These are phyloP conservation scores for Crotalus tigris DNA, from an alignment of 2,113 vertebrate genomes.

Conservation along the genomic window DNA sequence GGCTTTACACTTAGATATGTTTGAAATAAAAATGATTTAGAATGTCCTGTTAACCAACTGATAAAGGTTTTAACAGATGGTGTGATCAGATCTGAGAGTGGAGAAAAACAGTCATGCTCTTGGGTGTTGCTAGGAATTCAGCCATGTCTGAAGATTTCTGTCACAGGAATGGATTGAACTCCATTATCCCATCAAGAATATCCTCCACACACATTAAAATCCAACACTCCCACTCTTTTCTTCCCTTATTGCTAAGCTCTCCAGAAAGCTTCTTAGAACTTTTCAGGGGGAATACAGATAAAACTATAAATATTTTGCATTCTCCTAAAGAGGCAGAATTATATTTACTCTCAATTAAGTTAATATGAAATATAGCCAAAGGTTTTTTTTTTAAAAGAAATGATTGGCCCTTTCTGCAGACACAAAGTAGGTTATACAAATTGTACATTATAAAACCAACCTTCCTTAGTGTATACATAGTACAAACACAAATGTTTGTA, in stretches of 20 bases:
- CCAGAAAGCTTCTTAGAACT: neutral
- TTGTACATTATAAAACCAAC: neutral
- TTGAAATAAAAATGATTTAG: neutral
- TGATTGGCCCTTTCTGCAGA: neutral
- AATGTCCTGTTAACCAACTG: neutral
- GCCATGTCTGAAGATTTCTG: neutral
- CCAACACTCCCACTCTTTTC: neutral
- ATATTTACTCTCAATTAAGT: neutral
- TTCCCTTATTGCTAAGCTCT: neutral
- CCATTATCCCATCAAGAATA: neutral
- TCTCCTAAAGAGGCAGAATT: neutral
- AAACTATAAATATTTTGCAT: neutral
- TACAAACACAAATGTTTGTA: neutral
- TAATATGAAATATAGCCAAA: neutral
- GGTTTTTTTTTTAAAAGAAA: neutral
- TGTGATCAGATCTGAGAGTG: too few relatives aligned
- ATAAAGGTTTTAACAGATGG: neutral
- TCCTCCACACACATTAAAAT: neutral
- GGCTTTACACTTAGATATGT: neutral
- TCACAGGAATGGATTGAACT: neutral
- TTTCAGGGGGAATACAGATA: neutral
- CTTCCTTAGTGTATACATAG: neutral
- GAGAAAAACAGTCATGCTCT: neutral
- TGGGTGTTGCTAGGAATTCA: neutral
- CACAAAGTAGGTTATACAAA: neutral